Percentiles rank a stretch among this genome's conserved stretches.
Evolutionary conservation across 2,797 vertebrate genomes (phyloP).

Genomic region (Stomatorhinus walkeri): DNA sequence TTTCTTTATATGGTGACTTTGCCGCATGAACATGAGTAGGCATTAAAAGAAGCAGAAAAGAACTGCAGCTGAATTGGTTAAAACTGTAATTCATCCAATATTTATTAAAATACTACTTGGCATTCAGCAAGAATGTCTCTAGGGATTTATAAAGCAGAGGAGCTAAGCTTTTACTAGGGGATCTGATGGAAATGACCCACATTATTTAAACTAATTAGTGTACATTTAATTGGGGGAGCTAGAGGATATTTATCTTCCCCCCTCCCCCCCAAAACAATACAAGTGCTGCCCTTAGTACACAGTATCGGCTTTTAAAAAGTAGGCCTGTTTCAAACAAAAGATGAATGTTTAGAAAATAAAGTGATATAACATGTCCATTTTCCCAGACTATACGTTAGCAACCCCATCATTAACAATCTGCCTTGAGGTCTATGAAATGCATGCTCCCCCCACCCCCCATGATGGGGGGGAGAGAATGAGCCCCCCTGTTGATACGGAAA

Average conservation of each 20-base stretch:
- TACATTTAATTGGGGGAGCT: background rate
- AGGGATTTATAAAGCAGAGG: background rate
- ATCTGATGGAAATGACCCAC: background rate
- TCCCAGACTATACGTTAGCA: background rate
- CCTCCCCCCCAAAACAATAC: background rate
- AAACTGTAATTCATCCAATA: background rate
- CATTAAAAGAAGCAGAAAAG: background rate
- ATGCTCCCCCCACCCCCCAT: background rate
- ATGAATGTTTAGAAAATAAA: background rate
- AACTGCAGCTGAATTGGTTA: background rate
- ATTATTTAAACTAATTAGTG: background rate
- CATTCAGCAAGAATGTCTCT: background rate
- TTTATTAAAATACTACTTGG: background rate
- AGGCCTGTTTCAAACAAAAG: background rate
- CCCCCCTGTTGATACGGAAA: background rate
- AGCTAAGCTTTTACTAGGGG: background rate
- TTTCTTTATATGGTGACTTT: background rate
- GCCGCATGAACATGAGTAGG: background rate
- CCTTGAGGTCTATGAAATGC: background rate
- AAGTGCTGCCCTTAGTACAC: background rate
- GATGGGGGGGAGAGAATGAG: background rate
- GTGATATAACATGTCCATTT: background rate
- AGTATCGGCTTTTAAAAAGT: background rate
- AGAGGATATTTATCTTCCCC: background rate
- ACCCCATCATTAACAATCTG: background rate